These are phyloP conservation scores for Acanthiza pusilla DNA, from an alignment of 2,797 vertebrate species.

Conservation along the genomic window DNA sequence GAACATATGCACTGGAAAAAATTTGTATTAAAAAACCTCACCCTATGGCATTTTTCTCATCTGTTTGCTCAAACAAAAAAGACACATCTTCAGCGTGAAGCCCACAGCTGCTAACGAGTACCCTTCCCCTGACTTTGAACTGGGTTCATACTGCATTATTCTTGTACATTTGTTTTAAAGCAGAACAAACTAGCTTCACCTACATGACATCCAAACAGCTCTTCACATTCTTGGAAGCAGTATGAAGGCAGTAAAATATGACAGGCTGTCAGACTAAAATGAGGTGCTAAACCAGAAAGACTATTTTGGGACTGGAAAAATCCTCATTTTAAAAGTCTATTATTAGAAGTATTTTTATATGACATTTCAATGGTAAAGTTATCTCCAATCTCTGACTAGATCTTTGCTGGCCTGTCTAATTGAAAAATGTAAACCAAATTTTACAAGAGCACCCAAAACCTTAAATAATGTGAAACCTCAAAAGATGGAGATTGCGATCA, in stretches of 20 bases:
- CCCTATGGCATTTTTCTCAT: background rate
- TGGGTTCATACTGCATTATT: background rate
- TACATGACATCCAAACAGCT: conserved; percentile 42
- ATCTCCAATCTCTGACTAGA: conserved; percentile 19
- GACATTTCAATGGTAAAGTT: conserved; percentile 25
- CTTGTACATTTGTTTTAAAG: conserved; percentile 16
- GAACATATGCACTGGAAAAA: background rate
- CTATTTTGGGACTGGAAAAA: conserved; percentile 64
- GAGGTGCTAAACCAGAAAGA: conserved; percentile 56
- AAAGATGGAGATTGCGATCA: background rate
- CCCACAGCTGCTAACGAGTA: background rate
- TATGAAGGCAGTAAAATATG: conserved; percentile 55
- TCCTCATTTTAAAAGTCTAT: conserved; percentile 40
- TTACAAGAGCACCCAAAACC: background rate
- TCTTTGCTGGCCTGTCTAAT: background rate
- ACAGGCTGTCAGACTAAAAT: conserved; percentile 55
- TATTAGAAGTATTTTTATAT: conserved; percentile 50
- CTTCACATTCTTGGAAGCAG: conserved; percentile 42
- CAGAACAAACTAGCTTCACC: conserved; percentile 50
- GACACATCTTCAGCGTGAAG: background rate
- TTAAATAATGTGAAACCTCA: conserved; percentile 3
- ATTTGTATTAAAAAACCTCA: background rate
- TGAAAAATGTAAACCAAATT: conserved; percentile 24
- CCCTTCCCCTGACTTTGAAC: conserved; percentile 14
- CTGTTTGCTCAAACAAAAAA: background rate